Conservation (phyloP, 2,797 vertebrate genomes). For the Acrossocheilus wenchowensis region DNA sequence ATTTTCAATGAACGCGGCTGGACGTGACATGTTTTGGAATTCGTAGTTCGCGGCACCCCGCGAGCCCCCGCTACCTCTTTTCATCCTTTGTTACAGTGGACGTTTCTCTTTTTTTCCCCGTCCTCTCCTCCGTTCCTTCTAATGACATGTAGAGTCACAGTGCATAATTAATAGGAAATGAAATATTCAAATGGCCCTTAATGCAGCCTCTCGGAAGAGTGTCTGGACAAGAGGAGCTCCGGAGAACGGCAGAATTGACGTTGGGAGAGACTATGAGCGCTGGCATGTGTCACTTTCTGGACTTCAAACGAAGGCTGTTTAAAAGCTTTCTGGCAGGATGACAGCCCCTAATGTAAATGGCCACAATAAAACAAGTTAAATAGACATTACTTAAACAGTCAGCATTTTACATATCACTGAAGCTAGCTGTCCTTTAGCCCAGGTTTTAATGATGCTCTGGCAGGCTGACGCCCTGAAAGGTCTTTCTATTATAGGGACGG, state of each 20-base stretch:
- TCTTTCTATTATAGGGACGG: slow-evolving; percentile 36
- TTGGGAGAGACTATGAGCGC: slow-evolving; percentile 85
- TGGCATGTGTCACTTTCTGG: slow-evolving; percentile 96
- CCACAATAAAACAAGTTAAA: slow-evolving; percentile 83
- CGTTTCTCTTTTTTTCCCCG: slow-evolving; percentile 82
- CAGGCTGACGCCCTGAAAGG: slow-evolving; percentile 17
- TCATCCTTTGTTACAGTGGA: slow-evolving; percentile 99
- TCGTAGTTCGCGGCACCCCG: slow-evolving; percentile 88
- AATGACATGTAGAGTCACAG: slow-evolving; percentile 99
- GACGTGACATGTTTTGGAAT: slow-evolving; percentile 98
- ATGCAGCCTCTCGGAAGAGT: slow-evolving; percentile 95
- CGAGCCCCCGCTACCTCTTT: slow-evolving; percentile 90
- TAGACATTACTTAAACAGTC: slow-evolving; percentile 71
- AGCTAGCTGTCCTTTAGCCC: slow-evolving; percentile 45
- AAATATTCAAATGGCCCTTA: slow-evolving; percentile 99
- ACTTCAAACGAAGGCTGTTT: slow-evolving; percentile 86
- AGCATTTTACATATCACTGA: slow-evolving; percentile 74
- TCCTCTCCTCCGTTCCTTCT: slow-evolving; percentile 71
- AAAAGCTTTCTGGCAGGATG: slow-evolving; percentile 87
- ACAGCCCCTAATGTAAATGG: slow-evolving; percentile 80
- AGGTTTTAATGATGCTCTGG: slow-evolving; percentile 67
- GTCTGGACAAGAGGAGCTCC: slow-evolving; percentile 90
- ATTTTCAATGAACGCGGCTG: slow-evolving; percentile 89
- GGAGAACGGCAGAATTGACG: slow-evolving; percentile 86
- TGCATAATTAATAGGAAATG: slow-evolving; percentile 99